Base-by-base conservation (phyloP, 2,797 vertebrate genomes). In the Nannoperca obscura region DNA sequence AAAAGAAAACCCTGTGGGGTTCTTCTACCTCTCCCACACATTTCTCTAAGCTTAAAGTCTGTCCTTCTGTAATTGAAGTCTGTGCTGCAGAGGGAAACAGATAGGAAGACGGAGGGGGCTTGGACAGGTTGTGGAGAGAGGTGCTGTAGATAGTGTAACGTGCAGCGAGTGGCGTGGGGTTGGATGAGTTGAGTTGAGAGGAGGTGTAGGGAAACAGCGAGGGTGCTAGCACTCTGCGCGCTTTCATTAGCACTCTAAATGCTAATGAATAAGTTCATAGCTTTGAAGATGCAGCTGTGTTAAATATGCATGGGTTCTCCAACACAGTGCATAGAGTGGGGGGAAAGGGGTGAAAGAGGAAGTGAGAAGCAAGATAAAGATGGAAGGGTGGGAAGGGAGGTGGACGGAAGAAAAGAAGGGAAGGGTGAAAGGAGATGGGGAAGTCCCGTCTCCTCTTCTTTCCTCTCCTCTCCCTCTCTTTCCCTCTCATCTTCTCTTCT, bases 221-320 rank as follows among this genome's bases (percentile, higher is more conserved):
- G 85, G 81, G 77, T 82, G 87, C 88, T 86, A 86, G 82, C 86
- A 82, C 84, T 88, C 85, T 68, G 86, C 60, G 57, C 83, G 82
- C 88, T 94, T 95, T 95, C 92, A 95, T 95, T 94, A 94, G 89
- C 89, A 92, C 84, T 93, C 75, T 86, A 94, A 95, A 95, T 94
- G 92, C 93, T 91, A 95, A 95, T 95, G 92, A 94, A 92, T 89
- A 90, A 89, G 84, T 91, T 90, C 81, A 87, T 84, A 79, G 88
- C 94, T 95, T 95, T 95, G 93, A 95, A 95, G 93, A 94, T 83
- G 88, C 87, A 76, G 85, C 84, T 75, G 82, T 88, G 90, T 94
- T 94, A 93, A 94, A 94, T 93, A 94, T 95, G 91, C 91, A 93
- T 89, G 89, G 87, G 53, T 76, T 85, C 85, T 87, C 78, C 86